Evolutionary conservation across 2,888 invertebrate genomes (phyloP).

Genomic region (Dasypolia templi): DNA sequence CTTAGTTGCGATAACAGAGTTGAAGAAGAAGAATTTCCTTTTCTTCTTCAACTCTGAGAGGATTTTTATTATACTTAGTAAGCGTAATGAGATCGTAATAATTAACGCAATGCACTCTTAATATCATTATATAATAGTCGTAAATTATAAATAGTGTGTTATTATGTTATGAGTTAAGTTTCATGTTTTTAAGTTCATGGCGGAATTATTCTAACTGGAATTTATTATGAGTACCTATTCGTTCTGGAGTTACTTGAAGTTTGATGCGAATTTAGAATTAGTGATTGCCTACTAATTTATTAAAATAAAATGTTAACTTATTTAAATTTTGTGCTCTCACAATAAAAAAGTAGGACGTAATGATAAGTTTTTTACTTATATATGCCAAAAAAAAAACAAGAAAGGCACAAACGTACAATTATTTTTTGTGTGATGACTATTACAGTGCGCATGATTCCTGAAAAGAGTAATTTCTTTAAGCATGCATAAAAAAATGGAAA

Average conservation of each 20-base stretch:
- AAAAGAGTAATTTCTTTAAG: not conserved
- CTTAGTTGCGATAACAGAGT: conserved; percentile 27
- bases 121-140: conserved; percentile 21
- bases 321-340: not conserved
- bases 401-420: not conserved
- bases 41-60: conserved; percentile 12
- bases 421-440: not conserved
- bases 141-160: conserved; percentile 28
- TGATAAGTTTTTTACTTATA: too few relatives aligned
- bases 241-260: not conserved
- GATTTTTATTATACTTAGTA: conserved; percentile 11
- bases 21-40: conserved; percentile 48
- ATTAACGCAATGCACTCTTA: conserved; percentile 11
- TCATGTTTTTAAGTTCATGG: conserved; percentile 20
- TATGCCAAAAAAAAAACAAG: too few relatives aligned
- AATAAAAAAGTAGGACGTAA: not conserved
- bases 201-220: conserved; percentile 13
- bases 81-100: conserved; percentile 20
- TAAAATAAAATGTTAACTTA: not conserved
- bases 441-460: conserved; percentile 2
- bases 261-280: not conserved
- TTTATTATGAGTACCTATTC: not conserved
- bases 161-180: conserved; percentile 20
- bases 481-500: conserved; percentile 34
- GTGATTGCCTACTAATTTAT: not conserved